These are phyloP conservation scores for Tyrannus savana DNA, from an alignment of 2,113 vertebrate species.

Conservation along the genomic window DNA sequence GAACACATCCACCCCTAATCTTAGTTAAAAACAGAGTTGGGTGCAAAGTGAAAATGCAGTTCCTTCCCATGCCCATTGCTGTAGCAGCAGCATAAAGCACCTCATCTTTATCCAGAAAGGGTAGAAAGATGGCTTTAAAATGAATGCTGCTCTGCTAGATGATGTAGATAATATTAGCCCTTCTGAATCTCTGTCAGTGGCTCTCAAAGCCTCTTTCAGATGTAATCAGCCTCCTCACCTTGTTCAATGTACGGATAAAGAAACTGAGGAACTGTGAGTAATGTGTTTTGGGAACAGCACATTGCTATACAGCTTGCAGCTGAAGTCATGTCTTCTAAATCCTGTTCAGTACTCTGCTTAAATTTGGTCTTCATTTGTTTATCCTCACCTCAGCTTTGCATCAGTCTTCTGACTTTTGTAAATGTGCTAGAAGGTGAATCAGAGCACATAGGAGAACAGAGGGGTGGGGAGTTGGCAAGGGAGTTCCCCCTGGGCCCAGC, in stretches of 20 bases:
- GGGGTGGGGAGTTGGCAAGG: neutral
- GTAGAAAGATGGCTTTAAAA: neutral
- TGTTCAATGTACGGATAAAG: neutral
- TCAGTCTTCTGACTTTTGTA: neutral
- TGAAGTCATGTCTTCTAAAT: neutral
- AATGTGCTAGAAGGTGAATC: neutral
- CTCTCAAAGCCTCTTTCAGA: neutral
- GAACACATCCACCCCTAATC: neutral
- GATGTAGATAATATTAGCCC: neutral
- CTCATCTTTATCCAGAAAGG: neutral
- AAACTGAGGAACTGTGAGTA: neutral
- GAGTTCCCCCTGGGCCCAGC: neutral
- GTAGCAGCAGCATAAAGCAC: neutral
- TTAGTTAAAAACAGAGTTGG: neutral
- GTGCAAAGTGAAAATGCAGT: neutral
- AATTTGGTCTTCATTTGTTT: neutral
- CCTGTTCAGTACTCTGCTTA: neutral
- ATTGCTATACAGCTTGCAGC: neutral
- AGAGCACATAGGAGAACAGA: neutral
- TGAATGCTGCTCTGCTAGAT: neutral
- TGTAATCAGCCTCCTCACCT: neutral
- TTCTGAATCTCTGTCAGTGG: neutral
- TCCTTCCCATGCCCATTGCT: neutral
- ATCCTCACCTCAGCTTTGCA: neutral
- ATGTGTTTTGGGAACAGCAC: neutral